Evolutionary conservation across 2,888 invertebrate genomes (phyloP).

Genomic region (Noctua fimbriata): DNA sequence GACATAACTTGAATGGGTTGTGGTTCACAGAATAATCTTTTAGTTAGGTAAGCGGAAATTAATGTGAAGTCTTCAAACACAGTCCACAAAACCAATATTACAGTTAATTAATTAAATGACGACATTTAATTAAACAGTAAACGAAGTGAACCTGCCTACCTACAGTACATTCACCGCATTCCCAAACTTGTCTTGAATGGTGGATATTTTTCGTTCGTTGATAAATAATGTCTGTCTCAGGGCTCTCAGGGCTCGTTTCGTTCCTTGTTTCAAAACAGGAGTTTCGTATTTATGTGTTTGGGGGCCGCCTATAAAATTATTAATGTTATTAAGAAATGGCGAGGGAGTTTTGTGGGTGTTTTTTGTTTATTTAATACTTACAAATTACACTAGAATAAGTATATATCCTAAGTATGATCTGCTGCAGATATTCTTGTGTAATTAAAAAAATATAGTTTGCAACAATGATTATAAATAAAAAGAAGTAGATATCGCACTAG

Average conservation of each 20-base stretch:
- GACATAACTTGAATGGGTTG: not conserved
- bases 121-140: conserved; percentile 58
- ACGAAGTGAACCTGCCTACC: conserved; percentile 40
- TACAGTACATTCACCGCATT: conserved; percentile 39
- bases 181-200: conserved; percentile 45
- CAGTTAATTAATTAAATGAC: conserved; percentile 54
- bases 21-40: conserved; percentile 1
- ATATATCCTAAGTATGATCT: not conserved
- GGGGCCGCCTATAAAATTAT: conserved; percentile 39
- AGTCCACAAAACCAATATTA: conserved; percentile 20
- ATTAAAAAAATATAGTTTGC: not conserved
- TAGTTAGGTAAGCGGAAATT: conserved; percentile 14
- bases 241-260: conserved; percentile 41
- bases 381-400: not conserved
- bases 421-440: not conserved
- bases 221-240: conserved; percentile 56
- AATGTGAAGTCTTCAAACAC: conserved; percentile 19
- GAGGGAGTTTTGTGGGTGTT: conserved; percentile 18
- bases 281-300: conserved; percentile 51
- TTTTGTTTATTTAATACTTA: conserved; percentile 5
- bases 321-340: conserved; percentile 51
- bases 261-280: conserved; percentile 41
- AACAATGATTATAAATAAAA: not conserved
- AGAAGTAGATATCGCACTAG: no score
- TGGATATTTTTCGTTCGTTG: conserved; percentile 44